A percentile compares a stretch with the other conserved stretches of the same genome.
phyloP scores from a whole-genome alignment of 2,113 vertebrate species.

The Anthoscopus minutus region DNA sequence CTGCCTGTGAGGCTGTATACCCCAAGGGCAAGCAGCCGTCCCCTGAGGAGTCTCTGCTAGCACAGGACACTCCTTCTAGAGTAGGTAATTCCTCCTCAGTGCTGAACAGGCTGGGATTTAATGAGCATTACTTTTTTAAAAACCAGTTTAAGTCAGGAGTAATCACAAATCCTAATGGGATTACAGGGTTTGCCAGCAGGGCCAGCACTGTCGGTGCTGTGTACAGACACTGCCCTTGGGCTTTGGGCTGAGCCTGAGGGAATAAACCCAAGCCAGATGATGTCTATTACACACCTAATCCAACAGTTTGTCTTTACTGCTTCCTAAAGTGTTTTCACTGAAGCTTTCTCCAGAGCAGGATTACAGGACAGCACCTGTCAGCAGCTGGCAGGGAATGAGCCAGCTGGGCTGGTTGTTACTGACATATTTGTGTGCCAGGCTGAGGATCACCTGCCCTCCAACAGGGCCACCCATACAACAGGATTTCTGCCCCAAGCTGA shows the following conservation, averaged over 20 bases:
- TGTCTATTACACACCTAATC: neutral
- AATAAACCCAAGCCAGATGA: neutral
- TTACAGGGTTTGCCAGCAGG: neutral
- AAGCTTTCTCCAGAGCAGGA: neutral
- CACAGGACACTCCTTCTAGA: neutral
- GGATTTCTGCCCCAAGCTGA: neutral
- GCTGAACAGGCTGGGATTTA: neutral
- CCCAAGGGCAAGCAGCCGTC: neutral
- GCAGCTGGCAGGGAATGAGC: neutral
- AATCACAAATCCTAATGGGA: neutral
- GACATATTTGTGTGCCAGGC: neutral
- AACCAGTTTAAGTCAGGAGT: neutral
- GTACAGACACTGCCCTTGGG: neutral
- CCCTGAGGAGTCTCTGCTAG: rapidly evolving
- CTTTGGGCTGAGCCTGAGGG: neutral
- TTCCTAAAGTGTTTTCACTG: neutral
- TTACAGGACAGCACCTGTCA: neutral
- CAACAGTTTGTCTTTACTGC: neutral
- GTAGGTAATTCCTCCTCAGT: neutral
- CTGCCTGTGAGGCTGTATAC: neutral
- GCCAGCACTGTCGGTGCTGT: neutral
- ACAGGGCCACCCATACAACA: neutral
- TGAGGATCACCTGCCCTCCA: neutral
- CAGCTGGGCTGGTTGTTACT: neutral
- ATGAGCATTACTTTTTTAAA: neutral